Base-by-base conservation (phyloP, 2,113 vertebrate genomes). In the Hystrix cristata region DNA sequence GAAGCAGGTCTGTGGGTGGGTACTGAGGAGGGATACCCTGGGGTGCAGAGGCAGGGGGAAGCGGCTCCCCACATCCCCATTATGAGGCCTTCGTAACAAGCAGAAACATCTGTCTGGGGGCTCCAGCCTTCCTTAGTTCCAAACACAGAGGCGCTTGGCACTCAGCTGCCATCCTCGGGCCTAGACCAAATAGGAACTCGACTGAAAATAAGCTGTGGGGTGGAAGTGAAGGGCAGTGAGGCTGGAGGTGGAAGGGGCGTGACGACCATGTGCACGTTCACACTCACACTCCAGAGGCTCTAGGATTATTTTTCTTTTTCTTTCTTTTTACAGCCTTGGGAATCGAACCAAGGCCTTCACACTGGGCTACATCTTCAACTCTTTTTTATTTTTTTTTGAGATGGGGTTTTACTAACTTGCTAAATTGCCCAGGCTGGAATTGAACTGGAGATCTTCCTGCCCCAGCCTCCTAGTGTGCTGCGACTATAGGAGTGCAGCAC, bases 221-320 rank as follows among this genome's bases (percentile, higher is more conserved):
- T 2, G 53, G 74, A 62, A 62, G 6, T 48, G 19, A 76, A 48
- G 65, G 5, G 8, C n/a, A 76, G 53, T 12, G 2, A 46, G 69
- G 29, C 1, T 3, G 6, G 16, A 48, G 51, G 34, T 5, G 16
- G 57, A 11, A n/a, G 19, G 0, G 15, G 2, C 11, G 18, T 64
- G 43, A 27, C 0, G 3, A 12, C 57, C 87, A 3, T 11, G 10
- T 34, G 12, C 53, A n/a, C 10, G 8, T 21, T 57, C 31, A n/a
- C 21, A 69, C 1, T 29, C 29, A 53, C 80, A 25, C 34, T 16
- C 13, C 74, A 25, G 46, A 29, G 25, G 72, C 46, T 51, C 43
- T 51, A 29, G 13, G 23, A 15, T 48, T 46, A 3, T 16, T 15
- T 76, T 27, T 60, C 21, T 21, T 64, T 43, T 19, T 31, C 21